phyloP scores from a whole-genome alignment of 2,797 vertebrate species.

The Macrochelys suwanniensis region DNA sequence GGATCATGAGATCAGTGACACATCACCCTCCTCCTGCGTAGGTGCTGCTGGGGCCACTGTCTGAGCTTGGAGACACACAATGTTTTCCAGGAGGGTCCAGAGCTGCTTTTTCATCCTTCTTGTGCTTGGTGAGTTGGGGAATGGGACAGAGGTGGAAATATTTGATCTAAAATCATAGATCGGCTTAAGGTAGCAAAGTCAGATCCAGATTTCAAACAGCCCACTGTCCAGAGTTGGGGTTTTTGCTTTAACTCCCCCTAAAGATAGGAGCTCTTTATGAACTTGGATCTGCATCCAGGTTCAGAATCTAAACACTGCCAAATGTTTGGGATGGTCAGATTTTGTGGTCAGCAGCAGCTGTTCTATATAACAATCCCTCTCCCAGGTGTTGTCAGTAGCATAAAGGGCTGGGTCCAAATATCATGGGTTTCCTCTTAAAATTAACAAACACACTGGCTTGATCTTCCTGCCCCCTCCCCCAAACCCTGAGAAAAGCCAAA shows the following conservation, averaged over 20 bases:
- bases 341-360: background rate
- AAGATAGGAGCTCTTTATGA: no score
- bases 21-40: background rate
- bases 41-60: background rate
- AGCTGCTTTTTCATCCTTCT: background rate
- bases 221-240: background rate
- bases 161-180: background rate
- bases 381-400: background rate
- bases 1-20: background rate
- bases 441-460: background rate
- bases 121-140: background rate
- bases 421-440: background rate
- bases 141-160: background rate
- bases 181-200: background rate
- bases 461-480: background rate
- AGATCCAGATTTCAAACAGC: background rate
- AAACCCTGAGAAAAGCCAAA: background rate
- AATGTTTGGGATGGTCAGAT: background rate
- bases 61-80: no score
- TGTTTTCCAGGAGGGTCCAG: background rate
- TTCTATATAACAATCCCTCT: background rate
- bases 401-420: background rate
- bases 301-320: background rate
- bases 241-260: no score
- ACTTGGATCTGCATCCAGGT: no score